Evolutionary conservation across 2,113 vertebrate genomes (phyloP).

Genomic region (Echinops telfairi): DNA sequence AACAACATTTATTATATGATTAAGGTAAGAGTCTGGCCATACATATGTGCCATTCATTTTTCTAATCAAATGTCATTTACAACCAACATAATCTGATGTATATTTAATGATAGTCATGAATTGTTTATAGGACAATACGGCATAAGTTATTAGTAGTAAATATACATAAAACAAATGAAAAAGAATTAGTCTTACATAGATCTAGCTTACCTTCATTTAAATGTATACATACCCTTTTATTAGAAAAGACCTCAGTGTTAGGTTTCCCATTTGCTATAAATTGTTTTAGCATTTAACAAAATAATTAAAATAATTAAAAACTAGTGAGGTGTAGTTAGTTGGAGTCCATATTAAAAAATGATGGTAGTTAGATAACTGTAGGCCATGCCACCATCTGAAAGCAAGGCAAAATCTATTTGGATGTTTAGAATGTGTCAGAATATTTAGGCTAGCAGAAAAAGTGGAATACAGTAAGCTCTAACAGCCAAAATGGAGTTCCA

Average conservation of each 20-base stretch:
- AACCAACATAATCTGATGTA: background rate
- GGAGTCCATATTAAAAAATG: background rate
- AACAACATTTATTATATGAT: background rate
- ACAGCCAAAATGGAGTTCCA: background rate
- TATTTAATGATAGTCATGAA: background rate
- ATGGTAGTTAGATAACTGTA: background rate
- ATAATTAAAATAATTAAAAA: background rate
- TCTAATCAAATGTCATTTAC: background rate
- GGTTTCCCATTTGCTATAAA: background rate
- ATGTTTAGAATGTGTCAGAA: constrained; percentile 15
- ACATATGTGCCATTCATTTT: background rate
- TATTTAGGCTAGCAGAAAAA: background rate
- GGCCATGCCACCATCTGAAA: background rate
- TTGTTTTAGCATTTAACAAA: background rate
- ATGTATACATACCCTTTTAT: background rate
- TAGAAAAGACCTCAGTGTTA: background rate
- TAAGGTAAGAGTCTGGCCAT: background rate
- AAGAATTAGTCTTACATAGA: background rate
- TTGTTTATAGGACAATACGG: background rate
- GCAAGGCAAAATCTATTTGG: background rate
- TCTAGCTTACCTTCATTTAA: background rate
- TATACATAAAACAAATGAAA: background rate
- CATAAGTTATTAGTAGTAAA: background rate
- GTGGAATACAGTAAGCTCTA: background rate
- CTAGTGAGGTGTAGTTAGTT: background rate